These are phyloP conservation scores for Penaeus chinensis DNA, from an alignment of 1,140 invertebrate genomes.

Conservation along the genomic window DNA sequence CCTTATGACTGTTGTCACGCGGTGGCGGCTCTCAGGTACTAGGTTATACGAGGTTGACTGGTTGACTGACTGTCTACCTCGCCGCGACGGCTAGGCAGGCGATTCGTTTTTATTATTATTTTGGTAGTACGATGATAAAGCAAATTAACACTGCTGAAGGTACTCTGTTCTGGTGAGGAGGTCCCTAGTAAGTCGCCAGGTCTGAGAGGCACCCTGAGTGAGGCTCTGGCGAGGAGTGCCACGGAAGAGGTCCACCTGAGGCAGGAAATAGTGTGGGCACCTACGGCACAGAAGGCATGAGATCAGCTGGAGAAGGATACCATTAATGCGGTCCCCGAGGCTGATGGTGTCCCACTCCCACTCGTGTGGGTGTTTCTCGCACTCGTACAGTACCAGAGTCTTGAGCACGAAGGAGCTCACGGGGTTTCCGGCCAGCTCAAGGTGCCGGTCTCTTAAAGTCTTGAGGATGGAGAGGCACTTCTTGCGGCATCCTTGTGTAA, in stretches of 20 bases:
- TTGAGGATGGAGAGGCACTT: conserved; percentile 93
- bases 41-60: conserved; percentile 3
- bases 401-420: conserved; percentile 96
- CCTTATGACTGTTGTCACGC: conserved; percentile 17
- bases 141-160: conserved; percentile 62
- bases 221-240: conserved; percentile 93
- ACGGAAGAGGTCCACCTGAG: conserved; percentile 92
- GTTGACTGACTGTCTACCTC: not conserved
- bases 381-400: conserved; percentile 94
- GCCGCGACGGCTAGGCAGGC: conserved; percentile 9
- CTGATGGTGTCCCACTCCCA: conserved; percentile 95
- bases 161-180: conserved; percentile 77
- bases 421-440: conserved; percentile 92
- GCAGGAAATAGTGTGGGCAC: conserved; percentile 96
- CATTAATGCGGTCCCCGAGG: conserved; percentile 94
- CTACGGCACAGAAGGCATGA: conserved; percentile 96
- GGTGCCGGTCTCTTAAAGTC: conserved; percentile 90
- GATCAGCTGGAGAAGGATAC: conserved; percentile 95
- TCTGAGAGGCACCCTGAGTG: conserved; percentile 97
- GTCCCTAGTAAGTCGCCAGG: conserved; percentile 93
- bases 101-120: not conserved
- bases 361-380: conserved; percentile 97
- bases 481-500: conserved; percentile 87
- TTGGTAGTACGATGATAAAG: conserved; percentile 17
- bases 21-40: conserved; percentile 13